phyloP scores from a whole-genome alignment of 2,797 vertebrate genomes.

The Centropyge bicolor region DNA sequence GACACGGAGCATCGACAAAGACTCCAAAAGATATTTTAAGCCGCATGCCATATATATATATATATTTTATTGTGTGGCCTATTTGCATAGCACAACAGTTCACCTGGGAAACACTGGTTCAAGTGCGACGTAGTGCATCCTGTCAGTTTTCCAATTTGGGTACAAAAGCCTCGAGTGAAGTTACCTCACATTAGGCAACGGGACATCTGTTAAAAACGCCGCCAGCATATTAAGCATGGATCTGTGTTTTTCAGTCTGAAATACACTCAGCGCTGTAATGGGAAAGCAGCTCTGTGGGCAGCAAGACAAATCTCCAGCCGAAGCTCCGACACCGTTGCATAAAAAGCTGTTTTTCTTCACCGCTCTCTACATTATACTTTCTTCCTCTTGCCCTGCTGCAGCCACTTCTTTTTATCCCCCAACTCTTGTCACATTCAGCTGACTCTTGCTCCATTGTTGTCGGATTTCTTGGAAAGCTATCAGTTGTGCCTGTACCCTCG shows the following conservation, averaged over 20 bases:
- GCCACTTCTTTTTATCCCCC: neutral
- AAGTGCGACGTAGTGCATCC: slow-evolving; percentile 45
- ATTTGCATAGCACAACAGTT: slow-evolving; percentile 58
- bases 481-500: slow-evolving; percentile 19
- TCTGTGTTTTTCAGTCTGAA: slow-evolving; percentile 46
- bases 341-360: slow-evolving; percentile 14
- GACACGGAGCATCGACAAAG: slow-evolving; percentile 21
- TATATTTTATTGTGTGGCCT: slow-evolving; percentile 46
- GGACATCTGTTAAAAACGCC: slow-evolving; percentile 73
- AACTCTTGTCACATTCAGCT: slow-evolving; percentile 12
- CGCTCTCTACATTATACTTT: neutral
- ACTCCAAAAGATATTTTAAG: slow-evolving; percentile 51
- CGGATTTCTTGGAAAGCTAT: slow-evolving; percentile 45
- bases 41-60: no score
- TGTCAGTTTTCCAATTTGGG: slow-evolving; percentile 58
- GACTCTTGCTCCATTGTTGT: slow-evolving; percentile 27
- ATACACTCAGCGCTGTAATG: slow-evolving; percentile 32
- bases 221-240: slow-evolving; percentile 51
- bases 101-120: slow-evolving; percentile 62
- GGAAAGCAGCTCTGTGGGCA: slow-evolving; percentile 32
- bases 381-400: neutral
- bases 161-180: slow-evolving; percentile 63
- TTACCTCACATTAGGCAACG: slow-evolving; percentile 58
- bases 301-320: slow-evolving; percentile 29
- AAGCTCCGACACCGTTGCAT: slow-evolving; percentile 9